Evolutionary conservation across 2,888 invertebrate genomes (phyloP), one percentile per base, ranked within the genome.

Genomic region (Drosophila ezoana): DNA sequence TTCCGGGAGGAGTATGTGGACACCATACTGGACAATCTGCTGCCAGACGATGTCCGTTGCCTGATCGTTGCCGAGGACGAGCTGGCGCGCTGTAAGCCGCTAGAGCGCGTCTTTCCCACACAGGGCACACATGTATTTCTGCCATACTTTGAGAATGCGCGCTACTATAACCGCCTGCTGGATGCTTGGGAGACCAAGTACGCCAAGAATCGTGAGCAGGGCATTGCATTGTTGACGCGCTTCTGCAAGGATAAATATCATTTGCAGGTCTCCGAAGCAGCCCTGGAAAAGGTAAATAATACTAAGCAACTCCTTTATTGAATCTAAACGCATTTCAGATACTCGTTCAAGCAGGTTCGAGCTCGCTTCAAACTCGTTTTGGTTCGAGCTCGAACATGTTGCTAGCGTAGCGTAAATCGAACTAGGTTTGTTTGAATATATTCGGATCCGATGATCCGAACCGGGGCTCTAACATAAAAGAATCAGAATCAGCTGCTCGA

Each of bases 181-280:
- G 97, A 98, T 91, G 97, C 98, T 5, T 99, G 98, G 98, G 97
- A 98, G 92, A 92, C 94, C 23, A 94, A 95, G 74, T 98, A 97
- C 91, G 79, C 76, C 4, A 94, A 95, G 83, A 94, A 97, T 74
- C 91, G 92, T 6, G 81, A 87, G 0, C 72, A 76, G 14, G 92
- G 95, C n/a, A 93, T 95, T 76, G 93, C 93, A 61, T 90, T 95
- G 38, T 93, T 97, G 35, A 94, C 94, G 74, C 93, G 93, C 69
- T 93, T 95, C 74, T 96, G 96, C 90, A 93, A 94, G 72, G 94
- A 95, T 83, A 95, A 95, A 90, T 93, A 95, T 89, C 97, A 96
- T 91, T 93, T 96, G 76, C 94, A 95, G 86, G 95, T 95, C 60
- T 94, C 95, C 23, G 94, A 95, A 45, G 90, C 90, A 13, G 91